A percentile compares a stretch with the other conserved stretches of the same genome.
Evolutionary conservation across 2,888 invertebrate genomes (phyloP).

Genomic region (Tigriopus californicus): DNA sequence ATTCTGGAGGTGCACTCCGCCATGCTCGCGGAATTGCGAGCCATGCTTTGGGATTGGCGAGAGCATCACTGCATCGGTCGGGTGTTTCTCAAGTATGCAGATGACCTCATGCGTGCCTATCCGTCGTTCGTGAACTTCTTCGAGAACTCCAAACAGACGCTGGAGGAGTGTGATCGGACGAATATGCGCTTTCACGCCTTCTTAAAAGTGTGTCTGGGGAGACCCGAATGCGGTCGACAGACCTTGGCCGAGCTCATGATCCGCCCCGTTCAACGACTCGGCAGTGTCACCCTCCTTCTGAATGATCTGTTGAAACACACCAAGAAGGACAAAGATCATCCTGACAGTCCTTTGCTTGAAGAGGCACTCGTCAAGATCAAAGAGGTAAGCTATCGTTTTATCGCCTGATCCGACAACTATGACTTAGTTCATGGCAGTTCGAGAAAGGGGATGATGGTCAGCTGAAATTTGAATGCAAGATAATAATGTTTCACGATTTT

Average conservation of each 20-base stretch:
- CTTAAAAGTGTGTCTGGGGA: conserved; percentile 75
- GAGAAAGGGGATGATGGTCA: too few species aligned
- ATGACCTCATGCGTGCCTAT: conserved; percentile 77
- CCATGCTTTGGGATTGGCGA: conserved; percentile 56
- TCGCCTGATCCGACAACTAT: too few species aligned
- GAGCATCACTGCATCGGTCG: conserved; percentile 73
- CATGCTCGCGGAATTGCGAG: conserved; percentile 42
- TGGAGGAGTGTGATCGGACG: conserved; percentile 69
- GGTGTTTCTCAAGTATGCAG: conserved; percentile 46
- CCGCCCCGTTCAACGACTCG: conserved; percentile 89
- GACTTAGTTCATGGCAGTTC: too few species aligned
- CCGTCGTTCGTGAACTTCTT: conserved; percentile 97
- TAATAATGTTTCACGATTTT: too few species aligned
- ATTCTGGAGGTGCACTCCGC: conserved; percentile 77
- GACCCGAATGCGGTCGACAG: conserved; percentile 84
- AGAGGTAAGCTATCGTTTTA: neutral
- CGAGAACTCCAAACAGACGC: conserved; percentile 85
- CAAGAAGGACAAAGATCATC: conserved; percentile 12
- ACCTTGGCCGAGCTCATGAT: conserved; percentile 88
- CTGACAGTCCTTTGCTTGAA: neutral
- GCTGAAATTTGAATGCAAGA: too few species aligned
- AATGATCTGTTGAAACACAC: conserved; percentile 41
- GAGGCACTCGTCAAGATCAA: conserved; percentile 4
- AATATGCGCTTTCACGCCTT: conserved; percentile 96
- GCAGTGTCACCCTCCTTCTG: conserved; percentile 81